Conservation (phyloP, 2,888 invertebrate species). For the Lucinisca nassula region DNA sequence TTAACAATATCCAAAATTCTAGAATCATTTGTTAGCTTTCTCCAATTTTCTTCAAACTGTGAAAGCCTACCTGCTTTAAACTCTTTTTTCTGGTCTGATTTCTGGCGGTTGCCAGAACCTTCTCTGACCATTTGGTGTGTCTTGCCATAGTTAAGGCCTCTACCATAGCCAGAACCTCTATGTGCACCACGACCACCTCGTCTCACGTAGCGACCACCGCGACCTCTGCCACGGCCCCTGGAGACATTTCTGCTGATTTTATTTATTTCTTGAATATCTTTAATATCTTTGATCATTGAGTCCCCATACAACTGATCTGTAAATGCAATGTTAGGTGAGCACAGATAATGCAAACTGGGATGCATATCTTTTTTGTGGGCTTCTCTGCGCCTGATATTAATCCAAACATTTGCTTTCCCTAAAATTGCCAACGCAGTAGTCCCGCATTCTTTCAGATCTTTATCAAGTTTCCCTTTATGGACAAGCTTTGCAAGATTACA, state of each 20-base stretch:
- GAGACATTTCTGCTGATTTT: background rate
- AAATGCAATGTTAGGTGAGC: background rate
- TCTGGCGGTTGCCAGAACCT: background rate
- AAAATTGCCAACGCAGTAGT: background rate
- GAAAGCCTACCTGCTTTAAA: slow-evolving; percentile 35
- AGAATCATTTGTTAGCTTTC: slow-evolving; percentile 26
- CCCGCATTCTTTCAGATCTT: background rate
- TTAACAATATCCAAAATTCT: background rate
- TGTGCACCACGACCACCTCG: background rate
- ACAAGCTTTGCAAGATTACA: background rate
- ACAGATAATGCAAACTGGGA: background rate
- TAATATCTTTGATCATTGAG: background rate
- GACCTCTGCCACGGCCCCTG: background rate
- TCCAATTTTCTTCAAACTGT: slow-evolving; percentile 39
- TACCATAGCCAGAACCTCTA: background rate
- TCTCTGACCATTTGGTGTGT: background rate
- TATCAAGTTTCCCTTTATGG: background rate
- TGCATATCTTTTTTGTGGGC: background rate
- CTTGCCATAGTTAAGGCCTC: background rate
- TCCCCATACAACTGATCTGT: background rate
- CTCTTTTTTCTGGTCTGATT: background rate
- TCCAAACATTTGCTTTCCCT: background rate
- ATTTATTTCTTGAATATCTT: slow-evolving; percentile 7
- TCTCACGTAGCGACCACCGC: background rate
- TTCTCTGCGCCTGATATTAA: background rate